Conservation (phyloP, 2,113 vertebrate genomes). For the Xiphorhynchus elegans region DNA sequence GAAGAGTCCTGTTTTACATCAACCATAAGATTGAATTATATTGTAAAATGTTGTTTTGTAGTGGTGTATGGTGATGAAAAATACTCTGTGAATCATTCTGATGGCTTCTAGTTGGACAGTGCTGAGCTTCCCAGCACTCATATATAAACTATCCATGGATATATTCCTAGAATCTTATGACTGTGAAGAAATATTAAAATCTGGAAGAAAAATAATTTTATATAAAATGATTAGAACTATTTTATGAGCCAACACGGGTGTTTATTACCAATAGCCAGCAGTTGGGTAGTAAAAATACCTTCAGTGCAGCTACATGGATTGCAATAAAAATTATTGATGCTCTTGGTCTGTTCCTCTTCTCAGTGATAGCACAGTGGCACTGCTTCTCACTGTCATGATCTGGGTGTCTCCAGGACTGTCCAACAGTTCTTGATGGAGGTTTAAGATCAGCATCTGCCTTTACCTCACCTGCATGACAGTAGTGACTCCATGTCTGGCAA, state of each 20-base stretch:
- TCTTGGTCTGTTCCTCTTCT: background rate
- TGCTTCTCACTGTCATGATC: background rate
- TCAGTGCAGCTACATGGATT: background rate
- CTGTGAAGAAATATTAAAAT: background rate
- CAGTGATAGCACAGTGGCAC: background rate
- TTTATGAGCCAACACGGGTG: background rate
- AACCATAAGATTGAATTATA: background rate
- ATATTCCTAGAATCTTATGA: background rate
- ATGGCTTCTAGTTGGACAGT: background rate
- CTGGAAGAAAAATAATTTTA: background rate
- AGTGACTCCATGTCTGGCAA: background rate
- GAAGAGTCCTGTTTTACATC: background rate
- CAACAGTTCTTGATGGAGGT: background rate
- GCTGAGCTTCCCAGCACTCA: background rate
- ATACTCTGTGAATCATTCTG: background rate
- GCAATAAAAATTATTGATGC: background rate
- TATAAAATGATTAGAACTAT: background rate
- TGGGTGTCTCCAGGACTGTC: background rate
- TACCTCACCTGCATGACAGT: background rate
- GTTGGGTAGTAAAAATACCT: background rate
- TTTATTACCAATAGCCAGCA: background rate
- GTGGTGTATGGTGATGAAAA: background rate
- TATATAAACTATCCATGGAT: background rate
- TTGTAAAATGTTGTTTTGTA: background rate
- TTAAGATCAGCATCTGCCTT: background rate